Percentiles rank a stretch among this genome's conserved stretches.
Conservation (phyloP, 2,113 vertebrate genomes). For the Pangasianodon hypophthalmus region DNA sequence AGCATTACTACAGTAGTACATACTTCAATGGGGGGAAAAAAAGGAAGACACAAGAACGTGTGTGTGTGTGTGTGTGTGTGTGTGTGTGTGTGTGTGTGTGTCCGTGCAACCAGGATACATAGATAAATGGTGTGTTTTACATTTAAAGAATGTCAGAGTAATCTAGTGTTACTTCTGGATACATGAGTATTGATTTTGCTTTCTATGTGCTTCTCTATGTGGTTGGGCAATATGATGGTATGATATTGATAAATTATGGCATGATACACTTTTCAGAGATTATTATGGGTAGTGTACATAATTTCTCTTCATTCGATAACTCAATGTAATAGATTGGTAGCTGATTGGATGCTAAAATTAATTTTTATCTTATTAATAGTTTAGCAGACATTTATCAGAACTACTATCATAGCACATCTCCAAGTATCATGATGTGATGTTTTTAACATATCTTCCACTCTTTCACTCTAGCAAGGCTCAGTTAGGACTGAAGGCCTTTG, state of each 20-base stretch:
- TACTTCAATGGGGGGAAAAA: neutral
- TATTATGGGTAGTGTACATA: neutral
- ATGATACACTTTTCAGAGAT: neutral
- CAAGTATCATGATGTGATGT: neutral
- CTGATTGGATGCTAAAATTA: neutral
- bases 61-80: too few species aligned
- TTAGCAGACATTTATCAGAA: too few species aligned
- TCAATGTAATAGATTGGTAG: neutral
- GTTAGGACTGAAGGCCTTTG: conserved; percentile 17
- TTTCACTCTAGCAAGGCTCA: neutral
- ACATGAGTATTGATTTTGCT: neutral
- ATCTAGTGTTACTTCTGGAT: neutral
- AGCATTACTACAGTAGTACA: neutral
- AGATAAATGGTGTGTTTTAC: too few species aligned
- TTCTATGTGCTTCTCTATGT: neutral
- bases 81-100: too few species aligned
- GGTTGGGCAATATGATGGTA: neutral
- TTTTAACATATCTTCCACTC: neutral
- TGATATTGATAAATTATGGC: neutral
- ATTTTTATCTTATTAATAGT: neutral
- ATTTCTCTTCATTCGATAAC: neutral
- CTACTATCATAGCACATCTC: neutral
- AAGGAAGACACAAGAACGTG: neutral
- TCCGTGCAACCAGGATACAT: too few species aligned
- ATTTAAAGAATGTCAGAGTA: neutral